Conservation (phyloP, 2,113 vertebrate genomes). For the Nycticebus coucang region DNA sequence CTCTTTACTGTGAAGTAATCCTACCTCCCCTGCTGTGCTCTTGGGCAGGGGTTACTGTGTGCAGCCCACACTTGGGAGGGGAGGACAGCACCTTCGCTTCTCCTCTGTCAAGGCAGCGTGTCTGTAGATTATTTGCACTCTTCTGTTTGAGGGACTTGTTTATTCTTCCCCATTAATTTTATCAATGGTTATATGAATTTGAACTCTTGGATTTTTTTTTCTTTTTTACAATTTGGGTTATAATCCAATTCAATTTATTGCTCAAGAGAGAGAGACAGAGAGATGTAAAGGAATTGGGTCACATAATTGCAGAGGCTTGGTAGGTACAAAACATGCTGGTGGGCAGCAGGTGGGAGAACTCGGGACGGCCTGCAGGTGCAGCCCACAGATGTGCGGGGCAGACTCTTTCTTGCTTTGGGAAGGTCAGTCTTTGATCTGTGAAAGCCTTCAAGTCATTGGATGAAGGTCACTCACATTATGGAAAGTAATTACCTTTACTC, state of each 20-base stretch:
- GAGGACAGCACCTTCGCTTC: background rate
- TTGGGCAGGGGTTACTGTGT: background rate
- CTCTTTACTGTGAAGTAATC: background rate
- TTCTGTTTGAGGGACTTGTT: background rate
- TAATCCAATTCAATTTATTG: background rate
- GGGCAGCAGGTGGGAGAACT: background rate
- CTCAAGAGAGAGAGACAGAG: background rate
- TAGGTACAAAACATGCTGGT: background rate
- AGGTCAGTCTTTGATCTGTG: background rate
- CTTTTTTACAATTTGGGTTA: background rate
- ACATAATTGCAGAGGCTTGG: background rate
- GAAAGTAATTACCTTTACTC: background rate
- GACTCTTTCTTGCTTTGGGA: background rate
- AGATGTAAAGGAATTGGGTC: background rate
- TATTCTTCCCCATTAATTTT: background rate
- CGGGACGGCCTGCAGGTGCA: background rate
- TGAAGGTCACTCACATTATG: background rate
- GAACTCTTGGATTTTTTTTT: background rate
- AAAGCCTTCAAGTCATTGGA: background rate
- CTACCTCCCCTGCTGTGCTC: accelerated
- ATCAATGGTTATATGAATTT: too few species aligned
- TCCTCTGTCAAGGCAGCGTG: background rate
- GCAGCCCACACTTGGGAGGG: background rate
- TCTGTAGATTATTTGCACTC: background rate
- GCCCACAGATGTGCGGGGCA: background rate